Evolutionary conservation across 2,797 vertebrate species (phyloP).

Genomic region (Setipinna tenuifilis): DNA sequence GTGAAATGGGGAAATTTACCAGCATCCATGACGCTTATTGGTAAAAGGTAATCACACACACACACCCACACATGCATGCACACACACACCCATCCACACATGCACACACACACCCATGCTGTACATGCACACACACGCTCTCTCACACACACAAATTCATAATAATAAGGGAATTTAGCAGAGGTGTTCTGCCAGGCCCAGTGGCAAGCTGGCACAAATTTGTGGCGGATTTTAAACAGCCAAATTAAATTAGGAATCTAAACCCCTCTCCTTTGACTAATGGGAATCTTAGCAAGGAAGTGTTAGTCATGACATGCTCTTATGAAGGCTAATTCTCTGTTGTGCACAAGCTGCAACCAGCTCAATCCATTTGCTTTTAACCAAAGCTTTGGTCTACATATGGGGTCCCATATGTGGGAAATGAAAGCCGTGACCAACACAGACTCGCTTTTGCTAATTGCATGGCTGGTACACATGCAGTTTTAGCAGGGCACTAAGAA

Average conservation of each 20-base stretch:
- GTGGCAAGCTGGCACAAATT: too few species aligned
- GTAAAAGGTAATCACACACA: slow-evolving; percentile 58
- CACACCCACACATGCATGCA: neutral
- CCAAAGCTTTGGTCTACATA: neutral
- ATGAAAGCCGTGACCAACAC: neutral
- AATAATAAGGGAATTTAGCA: neutral
- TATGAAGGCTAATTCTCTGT: neutral
- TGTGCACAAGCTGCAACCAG: neutral
- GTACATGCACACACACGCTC: neutral
- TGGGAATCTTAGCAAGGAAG: neutral
- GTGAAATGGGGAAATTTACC: slow-evolving; percentile 70
- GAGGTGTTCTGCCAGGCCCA: neutral
- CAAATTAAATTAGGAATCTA: neutral
- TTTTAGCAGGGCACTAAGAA: neutral
- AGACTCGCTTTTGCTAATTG: neutral
- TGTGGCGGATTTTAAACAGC: neutral
- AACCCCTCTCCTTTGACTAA: neutral
- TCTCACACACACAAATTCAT: neutral
- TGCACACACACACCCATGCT: neutral
- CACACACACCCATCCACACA: slow-evolving; percentile 8
- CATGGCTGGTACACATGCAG: neutral
- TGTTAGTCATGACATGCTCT: neutral
- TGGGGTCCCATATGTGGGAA: neutral
- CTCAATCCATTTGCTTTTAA: neutral
- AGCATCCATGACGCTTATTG: slow-evolving; percentile 54